These are phyloP conservation scores for Spinibarbus caldwelli DNA, from an alignment of 2,797 vertebrate species.

Conservation along the genomic window DNA sequence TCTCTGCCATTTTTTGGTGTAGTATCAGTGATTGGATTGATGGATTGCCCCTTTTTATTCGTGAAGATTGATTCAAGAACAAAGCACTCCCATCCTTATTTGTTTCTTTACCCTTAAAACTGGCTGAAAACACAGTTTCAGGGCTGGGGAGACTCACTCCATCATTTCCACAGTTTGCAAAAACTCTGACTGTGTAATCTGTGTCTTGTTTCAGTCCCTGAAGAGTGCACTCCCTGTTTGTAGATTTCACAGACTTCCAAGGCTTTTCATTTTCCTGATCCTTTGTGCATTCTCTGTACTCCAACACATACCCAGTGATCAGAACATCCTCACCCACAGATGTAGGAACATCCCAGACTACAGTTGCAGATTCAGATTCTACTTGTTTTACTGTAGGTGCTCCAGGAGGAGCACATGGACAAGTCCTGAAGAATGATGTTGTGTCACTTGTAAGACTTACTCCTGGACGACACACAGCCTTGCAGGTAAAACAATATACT, in stretches of 20 bases:
- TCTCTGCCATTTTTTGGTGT: neutral
- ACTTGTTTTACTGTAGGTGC: slow-evolving; percentile 9
- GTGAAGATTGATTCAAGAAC: slow-evolving; percentile 40
- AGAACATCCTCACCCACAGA: slow-evolving; percentile 41
- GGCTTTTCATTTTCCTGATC: slow-evolving; percentile 22
- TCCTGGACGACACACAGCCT: slow-evolving; percentile 54
- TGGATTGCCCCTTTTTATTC: slow-evolving; percentile 44
- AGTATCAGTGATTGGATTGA: neutral
- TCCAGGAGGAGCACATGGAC: slow-evolving; percentile 56
- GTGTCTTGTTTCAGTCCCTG: slow-evolving; percentile 36
- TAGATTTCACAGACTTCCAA: slow-evolving; percentile 41
- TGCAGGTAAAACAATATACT: slow-evolving; percentile 48
- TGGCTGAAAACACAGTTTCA: slow-evolving; percentile 19
- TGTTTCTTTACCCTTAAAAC: neutral
- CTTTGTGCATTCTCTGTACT: slow-evolving; percentile 40
- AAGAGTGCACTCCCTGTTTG: slow-evolving; percentile 47
- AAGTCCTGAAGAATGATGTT: slow-evolving; percentile 36
- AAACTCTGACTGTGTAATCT: slow-evolving; percentile 48
- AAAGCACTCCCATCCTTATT: slow-evolving; percentile 2
- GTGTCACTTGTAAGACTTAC: slow-evolving; percentile 47
- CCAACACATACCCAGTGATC: slow-evolving; percentile 44
- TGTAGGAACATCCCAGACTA: slow-evolving; percentile 52
- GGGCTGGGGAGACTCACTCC: slow-evolving; percentile 47
- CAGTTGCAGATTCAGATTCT: neutral
- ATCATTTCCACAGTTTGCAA: slow-evolving; percentile 47